phyloP scores from a whole-genome alignment of 2,888 invertebrate genomes.

The Melinopterus prodromus region DNA sequence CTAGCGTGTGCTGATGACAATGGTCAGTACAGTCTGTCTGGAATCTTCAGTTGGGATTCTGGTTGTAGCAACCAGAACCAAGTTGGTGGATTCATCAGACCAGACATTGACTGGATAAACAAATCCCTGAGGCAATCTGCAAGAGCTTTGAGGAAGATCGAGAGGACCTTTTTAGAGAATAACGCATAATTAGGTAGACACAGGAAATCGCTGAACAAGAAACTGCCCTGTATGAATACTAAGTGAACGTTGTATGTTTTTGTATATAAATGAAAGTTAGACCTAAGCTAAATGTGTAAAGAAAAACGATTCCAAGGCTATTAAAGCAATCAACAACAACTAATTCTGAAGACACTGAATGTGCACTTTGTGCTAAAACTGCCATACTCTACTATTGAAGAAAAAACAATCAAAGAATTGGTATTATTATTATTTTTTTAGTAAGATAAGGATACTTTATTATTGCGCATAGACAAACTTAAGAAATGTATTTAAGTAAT shows the following conservation, averaged over 20 bases:
- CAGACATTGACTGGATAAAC: slow-evolving; percentile 62
- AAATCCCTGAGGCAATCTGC: slow-evolving; percentile 55
- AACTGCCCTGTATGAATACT: neutral
- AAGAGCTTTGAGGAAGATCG: slow-evolving; percentile 55
- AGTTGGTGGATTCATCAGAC: slow-evolving; percentile 60
- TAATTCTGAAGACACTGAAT: neutral
- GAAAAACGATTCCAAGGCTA: no score
- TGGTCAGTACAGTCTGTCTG: slow-evolving; percentile 74
- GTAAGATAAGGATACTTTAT: neutral
- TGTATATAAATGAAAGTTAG: neutral
- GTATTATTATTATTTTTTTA: neutral
- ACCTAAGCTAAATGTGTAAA: no score
- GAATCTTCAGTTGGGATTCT: slow-evolving; percentile 81
- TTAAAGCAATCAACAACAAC: no score
- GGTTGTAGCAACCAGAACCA: slow-evolving; percentile 64
- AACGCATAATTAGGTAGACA: neutral
- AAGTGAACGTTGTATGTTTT: neutral
- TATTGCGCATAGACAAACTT: neutral
- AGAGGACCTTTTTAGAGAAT: slow-evolving; percentile 37
- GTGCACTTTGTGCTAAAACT: neutral
- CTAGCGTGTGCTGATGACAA: slow-evolving; percentile 78
- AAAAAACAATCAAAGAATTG: neutral
- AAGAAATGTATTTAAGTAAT: neutral
- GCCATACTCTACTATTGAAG: neutral
- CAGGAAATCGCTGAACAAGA: neutral